phyloP scores from a whole-genome alignment of 2,797 vertebrate genomes.

The Megalops cyprinoides region DNA sequence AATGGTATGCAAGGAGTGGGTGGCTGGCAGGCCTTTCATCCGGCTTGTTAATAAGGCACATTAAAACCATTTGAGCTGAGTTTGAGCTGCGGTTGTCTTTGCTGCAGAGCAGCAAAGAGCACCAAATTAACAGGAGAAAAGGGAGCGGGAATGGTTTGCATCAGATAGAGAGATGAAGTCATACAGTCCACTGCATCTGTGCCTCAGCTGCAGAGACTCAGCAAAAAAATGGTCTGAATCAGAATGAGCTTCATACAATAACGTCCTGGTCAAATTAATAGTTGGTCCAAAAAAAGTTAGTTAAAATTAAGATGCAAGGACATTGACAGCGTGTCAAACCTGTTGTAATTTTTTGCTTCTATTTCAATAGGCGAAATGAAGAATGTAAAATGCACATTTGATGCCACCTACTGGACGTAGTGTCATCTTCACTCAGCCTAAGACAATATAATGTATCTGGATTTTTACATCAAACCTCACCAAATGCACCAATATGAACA shows the following conservation, averaged over 20 bases:
- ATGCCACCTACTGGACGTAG: neutral
- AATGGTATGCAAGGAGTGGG: constrained; percentile 20
- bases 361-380: neutral
- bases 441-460: too few relatives aligned
- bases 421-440: too few relatives aligned
- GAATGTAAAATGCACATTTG: too few relatives aligned
- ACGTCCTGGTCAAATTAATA: neutral
- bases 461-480: too few relatives aligned
- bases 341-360: neutral
- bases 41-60: neutral
- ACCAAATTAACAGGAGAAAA: neutral
- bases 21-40: constrained; percentile 9
- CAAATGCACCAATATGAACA: too few relatives aligned
- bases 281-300: neutral
- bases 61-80: neutral
- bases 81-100: too few relatives aligned
- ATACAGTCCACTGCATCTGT: neutral
- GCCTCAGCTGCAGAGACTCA: neutral
- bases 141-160: too few relatives aligned
- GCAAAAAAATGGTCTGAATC: neutral
- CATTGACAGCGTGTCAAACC: neutral
- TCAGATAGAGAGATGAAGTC: neutral
- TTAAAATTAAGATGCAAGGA: neutral
- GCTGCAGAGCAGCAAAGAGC: neutral
- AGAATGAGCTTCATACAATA: too few relatives aligned